Conservation (phyloP, 2,888 invertebrate genomes). For the Ichneumoninae sp. region DNA sequence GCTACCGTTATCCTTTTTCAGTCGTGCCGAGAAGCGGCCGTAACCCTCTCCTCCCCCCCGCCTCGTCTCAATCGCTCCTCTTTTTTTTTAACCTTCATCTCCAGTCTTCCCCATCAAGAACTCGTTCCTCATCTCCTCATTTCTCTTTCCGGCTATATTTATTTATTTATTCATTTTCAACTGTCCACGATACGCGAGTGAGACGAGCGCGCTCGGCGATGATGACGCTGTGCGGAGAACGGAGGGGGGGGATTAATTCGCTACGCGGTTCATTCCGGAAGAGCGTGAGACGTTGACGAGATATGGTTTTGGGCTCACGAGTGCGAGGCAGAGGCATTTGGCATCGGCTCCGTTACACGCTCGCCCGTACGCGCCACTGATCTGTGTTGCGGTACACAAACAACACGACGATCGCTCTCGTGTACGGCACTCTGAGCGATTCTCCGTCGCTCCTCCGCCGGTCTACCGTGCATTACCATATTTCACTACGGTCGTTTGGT, state of each 20-base stretch:
- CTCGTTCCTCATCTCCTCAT: constrained; percentile 41
- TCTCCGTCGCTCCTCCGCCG: constrained; percentile 38
- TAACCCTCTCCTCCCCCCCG: constrained; percentile 26
- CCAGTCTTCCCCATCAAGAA: constrained; percentile 37
- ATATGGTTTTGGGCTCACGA: constrained; percentile 22
- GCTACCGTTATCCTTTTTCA: constrained; percentile 64
- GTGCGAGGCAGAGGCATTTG: constrained; percentile 23
- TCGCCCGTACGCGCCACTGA: background rate
- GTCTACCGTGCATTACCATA: constrained; percentile 79
- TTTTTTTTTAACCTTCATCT: constrained; percentile 45
- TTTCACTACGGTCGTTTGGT: constrained; percentile 83
- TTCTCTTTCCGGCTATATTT: constrained; percentile 8
- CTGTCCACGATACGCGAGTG: constrained; percentile 41
- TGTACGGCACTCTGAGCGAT: constrained; percentile 38
- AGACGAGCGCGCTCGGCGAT: constrained; percentile 23
- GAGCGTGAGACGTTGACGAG: constrained; percentile 51
- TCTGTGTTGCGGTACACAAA: constrained; percentile 31
- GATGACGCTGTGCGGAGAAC: constrained; percentile 18
- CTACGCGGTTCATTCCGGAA: constrained; percentile 45
- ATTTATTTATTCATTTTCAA: constrained; percentile 52
- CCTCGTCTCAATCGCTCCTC: constrained; percentile 38
- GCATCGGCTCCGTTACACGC: constrained; percentile 1
- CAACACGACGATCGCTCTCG: constrained; percentile 36
- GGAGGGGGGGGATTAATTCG: constrained; percentile 34
- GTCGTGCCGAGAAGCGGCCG: constrained; percentile 11